Evolutionary conservation across 2,888 invertebrate genomes (phyloP), one percentile per base, ranked within the genome.

Genomic region (Diaperis boleti): DNA sequence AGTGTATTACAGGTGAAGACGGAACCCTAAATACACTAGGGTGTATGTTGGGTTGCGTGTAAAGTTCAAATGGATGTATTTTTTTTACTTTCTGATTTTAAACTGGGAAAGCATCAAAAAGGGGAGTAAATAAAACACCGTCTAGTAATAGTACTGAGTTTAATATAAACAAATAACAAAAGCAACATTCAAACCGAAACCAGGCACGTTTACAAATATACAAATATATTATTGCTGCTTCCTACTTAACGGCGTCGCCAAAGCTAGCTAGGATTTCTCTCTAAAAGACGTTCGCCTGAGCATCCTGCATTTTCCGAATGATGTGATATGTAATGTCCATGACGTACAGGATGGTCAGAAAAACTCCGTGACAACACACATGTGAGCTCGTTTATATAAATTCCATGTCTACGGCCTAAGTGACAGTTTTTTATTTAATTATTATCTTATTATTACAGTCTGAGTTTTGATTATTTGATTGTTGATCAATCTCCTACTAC

Each of bases 361-460:
- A 49, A 54, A 62, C 55, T 11, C 33, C 55, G 41, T 65, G 56
- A 67, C 57, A 50, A 64, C 62, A 69, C 66, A 70, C 67, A 66
- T 59, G 69, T 72, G 70, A 73, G 73, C 70, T 67, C 61, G 62
- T 64, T 67, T 64, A 54, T 67, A 64, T 66, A 67, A 67, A 69
- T 63, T 66, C 64, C 62, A 64, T 65, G 57, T 64, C 66, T 71
- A 72, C 69, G 72, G 62, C 66, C 74, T 75, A 74, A 71, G 71
- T 72, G 71, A 74, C 71, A 61, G 45, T 64, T 61, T n/a, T n/a
- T 62, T 65, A 20, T 56, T 45, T 55, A 59, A 70, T 77, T 79
- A 79, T 79, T 79, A 79, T 79, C 79, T 74, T 77, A 76, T 71
- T 79, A 80, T 80, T 80, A 80, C 79, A 80, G 79, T 80, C 78